Base-by-base conservation (phyloP, 2,888 invertebrate genomes). In the Oeneis ivallda region DNA sequence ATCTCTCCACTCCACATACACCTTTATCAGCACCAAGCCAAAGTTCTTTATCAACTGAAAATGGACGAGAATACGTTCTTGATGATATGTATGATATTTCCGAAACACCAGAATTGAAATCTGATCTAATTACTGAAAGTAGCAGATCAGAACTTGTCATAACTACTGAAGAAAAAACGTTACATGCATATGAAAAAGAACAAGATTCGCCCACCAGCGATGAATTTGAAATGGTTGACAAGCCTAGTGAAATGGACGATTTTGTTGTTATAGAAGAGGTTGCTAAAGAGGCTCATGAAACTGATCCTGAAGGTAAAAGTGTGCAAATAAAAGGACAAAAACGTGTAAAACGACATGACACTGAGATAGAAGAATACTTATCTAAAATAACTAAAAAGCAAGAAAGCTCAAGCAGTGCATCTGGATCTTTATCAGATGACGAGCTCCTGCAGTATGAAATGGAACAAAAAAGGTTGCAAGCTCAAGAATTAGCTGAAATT, bases 181-280 rank as follows among this genome's bases (percentile, higher is more conserved):
- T 92, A 45, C 92, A 92, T 19, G 90, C 79, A 10, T 85, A 84
- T 59, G 93, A 93, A 71, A 93, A 93, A 74, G 93, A 93, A 75
- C 93, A 93, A 70, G 95, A 96, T 73, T 96, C 96, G 0, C 96
- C 96, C 0, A 95, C 94, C 10, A 96, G 95, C 76, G 97, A 97
- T 81, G 97, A 97, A 32, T 97, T 97, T 82, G 97, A 97, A 92
- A 93, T 97, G 92, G 92, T 97, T 0, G 97, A 97, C 75, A 96
- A 96, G 79, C 96, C 97, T 0, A 96, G 96, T 78, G 94, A 97
- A 73, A 95, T 96, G 72, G 97, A 97, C 77, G 97, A 97, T 75
- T 97, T 97, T 79, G 96, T 97, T 0, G 96, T 97, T 0, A 95
- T 97, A 70, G 97, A 97, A 87, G 97, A 97, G 84, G 96, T 97